Conservation (phyloP, 2,888 invertebrate genomes). For the Euplexia lucipara region DNA sequence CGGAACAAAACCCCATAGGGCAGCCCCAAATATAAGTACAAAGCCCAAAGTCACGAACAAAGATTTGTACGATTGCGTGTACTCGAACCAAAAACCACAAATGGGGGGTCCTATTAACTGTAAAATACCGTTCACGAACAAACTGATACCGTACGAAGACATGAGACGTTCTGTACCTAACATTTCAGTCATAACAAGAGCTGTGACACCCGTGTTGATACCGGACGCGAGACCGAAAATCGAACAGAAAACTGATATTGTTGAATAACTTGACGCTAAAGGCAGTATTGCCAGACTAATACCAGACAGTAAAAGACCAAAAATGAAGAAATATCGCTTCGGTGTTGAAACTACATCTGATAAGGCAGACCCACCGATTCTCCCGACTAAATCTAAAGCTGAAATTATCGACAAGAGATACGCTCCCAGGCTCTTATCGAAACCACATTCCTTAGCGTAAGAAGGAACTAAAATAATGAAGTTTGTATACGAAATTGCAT, state of each 20-base stretch:
- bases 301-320: constrained; percentile 95
- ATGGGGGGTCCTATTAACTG: constrained; percentile 96
- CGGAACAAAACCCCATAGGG: constrained; percentile 94
- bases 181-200: constrained; percentile 97
- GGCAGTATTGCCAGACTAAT: constrained; percentile 94
- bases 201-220: constrained; percentile 96
- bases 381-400: constrained; percentile 94
- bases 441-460: constrained; percentile 93
- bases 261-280: constrained; percentile 92
- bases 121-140: constrained; percentile 96
- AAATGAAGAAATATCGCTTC: constrained; percentile 95
- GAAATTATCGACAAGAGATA: constrained; percentile 95
- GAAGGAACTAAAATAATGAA: constrained; percentile 95
- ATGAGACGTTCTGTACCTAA: constrained; percentile 96
- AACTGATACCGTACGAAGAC: constrained; percentile 96
- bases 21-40: constrained; percentile 93
- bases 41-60: constrained; percentile 94
- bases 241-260: constrained; percentile 93
- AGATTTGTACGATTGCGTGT: constrained; percentile 92
- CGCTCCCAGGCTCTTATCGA: constrained; percentile 93
- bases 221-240: constrained; percentile 96
- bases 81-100: constrained; percentile 94
- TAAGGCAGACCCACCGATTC: constrained; percentile 96
- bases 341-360: constrained; percentile 95
- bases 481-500: constrained; percentile 96